phyloP scores from a whole-genome alignment of 2,888 invertebrate species.

The Diarsia rubi region DNA sequence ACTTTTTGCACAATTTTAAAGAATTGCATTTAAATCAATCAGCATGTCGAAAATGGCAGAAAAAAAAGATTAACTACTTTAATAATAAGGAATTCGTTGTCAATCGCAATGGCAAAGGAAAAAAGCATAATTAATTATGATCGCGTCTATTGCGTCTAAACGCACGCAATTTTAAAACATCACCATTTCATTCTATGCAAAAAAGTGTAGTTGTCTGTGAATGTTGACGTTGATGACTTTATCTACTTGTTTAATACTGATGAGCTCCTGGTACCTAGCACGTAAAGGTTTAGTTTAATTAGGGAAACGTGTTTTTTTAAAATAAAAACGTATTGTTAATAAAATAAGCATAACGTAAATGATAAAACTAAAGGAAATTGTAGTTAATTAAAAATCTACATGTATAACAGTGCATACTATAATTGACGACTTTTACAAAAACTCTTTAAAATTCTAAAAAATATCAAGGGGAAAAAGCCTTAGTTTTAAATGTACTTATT shows the following conservation, averaged over 20 bases:
- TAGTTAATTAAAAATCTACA: neutral
- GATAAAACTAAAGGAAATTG: neutral
- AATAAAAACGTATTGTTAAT: neutral
- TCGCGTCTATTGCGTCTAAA: constrained; percentile 34
- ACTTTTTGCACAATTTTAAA: neutral
- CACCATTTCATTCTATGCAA: constrained; percentile 42
- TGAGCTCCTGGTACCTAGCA: constrained; percentile 41
- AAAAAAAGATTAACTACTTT: constrained; percentile 22
- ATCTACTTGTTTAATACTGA: constrained; percentile 36
- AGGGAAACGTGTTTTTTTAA: neutral
- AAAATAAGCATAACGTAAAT: neutral
- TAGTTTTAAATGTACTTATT: neutral
- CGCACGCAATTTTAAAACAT: constrained; percentile 46
- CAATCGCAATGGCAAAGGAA: constrained; percentile 32
- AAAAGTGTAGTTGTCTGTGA: constrained; percentile 38
- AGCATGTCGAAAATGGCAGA: constrained; percentile 1
- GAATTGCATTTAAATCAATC: constrained; percentile 38
- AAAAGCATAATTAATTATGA: constrained; percentile 34
- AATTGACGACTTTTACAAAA: neutral
- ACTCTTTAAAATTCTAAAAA: neutral
- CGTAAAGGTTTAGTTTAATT: constrained; percentile 31
- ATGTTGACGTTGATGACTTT: constrained; percentile 50
- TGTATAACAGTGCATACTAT: neutral
- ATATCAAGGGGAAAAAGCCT: neutral
- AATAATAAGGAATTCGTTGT: constrained; percentile 33